Base-by-base conservation (phyloP, 2,113 vertebrate genomes). In the Scomber scombrus region DNA sequence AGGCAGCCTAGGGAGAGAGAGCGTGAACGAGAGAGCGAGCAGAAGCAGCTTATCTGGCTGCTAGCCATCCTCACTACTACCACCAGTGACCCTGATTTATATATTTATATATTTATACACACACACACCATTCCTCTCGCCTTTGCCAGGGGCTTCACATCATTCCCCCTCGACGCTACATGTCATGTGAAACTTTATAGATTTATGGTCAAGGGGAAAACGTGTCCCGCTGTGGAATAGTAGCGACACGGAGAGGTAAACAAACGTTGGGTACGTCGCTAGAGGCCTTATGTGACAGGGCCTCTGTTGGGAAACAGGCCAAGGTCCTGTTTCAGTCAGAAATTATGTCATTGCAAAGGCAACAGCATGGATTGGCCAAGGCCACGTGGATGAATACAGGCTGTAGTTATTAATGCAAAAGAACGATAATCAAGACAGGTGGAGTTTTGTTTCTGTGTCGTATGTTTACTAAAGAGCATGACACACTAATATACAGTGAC, bases 91-190 rank as follows among this genome's bases (percentile, higher is more conserved):
- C 85, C 89, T 47, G 80, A 78, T 91, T 89, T 88, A 92, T 88
- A 82, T 85, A 77, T 91, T 90, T 89, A 88, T 84, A 80, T 80
- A 83, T 92, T 85, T 86, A 90, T 73, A 75, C 85, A 84, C 78
- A 84, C 85, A 84, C 85, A 62, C 72, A 45, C 61, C 57, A 55
- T 75, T 84, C 46, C 73, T 43, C 72, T 86, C 45, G 26, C 78
- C 75, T 81, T 61, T 16, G 76, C 71, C n/a, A 5, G 46, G 19
- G 68, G 55, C 58, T 80, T 72, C 52, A 45, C 31, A 50, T 78
- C 58, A 3, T 64, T 66, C 50, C 57, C 51, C 75, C 29, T 60
- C 34, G 0, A 60, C 72, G 51, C 55, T 51, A 34, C 64, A 78
- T 84, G 81, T 86, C 88, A 77, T 13, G 70, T 70, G 57, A 63